A percentile compares a stretch with the other conserved stretches of the same genome.
Evolutionary conservation across 2,888 invertebrate genomes (phyloP).

Genomic region (Carpatolechia fugitivella): DNA sequence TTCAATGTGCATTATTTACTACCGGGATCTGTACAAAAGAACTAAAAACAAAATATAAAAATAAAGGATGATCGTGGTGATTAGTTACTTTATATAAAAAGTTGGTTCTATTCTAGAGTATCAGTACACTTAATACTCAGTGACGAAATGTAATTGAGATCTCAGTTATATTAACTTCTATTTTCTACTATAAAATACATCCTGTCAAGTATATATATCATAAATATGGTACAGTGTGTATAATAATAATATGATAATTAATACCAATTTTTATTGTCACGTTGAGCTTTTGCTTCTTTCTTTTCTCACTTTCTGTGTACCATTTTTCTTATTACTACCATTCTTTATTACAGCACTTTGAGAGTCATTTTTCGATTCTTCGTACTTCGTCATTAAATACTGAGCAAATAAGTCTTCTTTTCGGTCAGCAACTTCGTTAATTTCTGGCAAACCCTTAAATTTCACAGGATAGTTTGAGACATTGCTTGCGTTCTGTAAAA

Average conservation of each 20-base stretch:
- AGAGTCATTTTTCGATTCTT: conserved; percentile 30
- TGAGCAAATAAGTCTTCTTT: conserved; percentile 56
- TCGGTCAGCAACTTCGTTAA: conserved; percentile 33
- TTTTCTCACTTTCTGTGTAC: not conserved
- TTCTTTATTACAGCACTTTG: conserved; percentile 6
- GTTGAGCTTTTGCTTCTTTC: not conserved
- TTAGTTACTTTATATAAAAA: not conserved
- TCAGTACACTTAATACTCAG: not conserved
- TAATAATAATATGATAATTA: too few relatives aligned
- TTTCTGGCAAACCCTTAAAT: conserved; percentile 29
- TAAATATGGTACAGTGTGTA: not conserved
- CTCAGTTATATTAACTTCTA: not conserved
- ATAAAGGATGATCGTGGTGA: too few relatives aligned
- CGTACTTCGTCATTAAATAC: conserved; percentile 52
- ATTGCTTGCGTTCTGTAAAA: conserved; percentile 44
- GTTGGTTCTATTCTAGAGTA: not conserved
- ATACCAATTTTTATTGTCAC: not conserved
- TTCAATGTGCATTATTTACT: too few relatives aligned
- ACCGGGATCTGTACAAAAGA: too few relatives aligned
- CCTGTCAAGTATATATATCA: not conserved
- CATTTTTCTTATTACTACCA: not conserved
- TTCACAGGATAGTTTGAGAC: conserved; percentile 40
- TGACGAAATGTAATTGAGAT: conserved; percentile 3
- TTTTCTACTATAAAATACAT: not conserved
- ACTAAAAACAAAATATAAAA: too few relatives aligned